Base-by-base conservation (phyloP, 2,888 invertebrate species). In the Cerceris rybyensis region DNA sequence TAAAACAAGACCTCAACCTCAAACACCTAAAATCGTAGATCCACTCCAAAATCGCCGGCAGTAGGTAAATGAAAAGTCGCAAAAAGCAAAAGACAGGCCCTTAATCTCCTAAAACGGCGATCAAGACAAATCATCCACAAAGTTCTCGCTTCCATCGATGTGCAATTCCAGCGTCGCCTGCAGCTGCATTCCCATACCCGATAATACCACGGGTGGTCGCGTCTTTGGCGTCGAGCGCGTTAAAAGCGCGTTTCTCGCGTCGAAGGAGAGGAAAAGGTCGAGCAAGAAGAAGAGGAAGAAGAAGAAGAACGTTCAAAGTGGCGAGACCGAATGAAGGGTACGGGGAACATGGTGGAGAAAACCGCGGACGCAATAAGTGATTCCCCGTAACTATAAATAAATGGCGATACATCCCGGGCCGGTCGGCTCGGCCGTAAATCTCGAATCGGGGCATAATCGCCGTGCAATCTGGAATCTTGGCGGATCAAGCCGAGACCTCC, bases 311-410 rank as follows among this genome's bases (percentile, higher is more conserved):
- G 46, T 6, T 28, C 28, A 46, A 13, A 17, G 61, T 14, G 39
- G 39, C 14, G n/a, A 41, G 11, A 43, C 9, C 16, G 70, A 39
- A 59, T 28, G 16, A 52, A 9, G 41, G 46, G 55, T n/a, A 17
- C 2, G 41, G 42, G 16, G 14, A 46, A 16, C 46, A 13, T 5
- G 50, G 16, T 42, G 46, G 8, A 16, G 39, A 65, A n/a, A 55
- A 54, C 42, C n/a, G 60, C 61, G 61, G 39, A 54, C 65, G 75
- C 61, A 70, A 78, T 75, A 70, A 83, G 78, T 76, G 86, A 88
- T 88, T 87, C 86, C 60, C 61, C 55, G 73, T 76, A 77, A 81
- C 86, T 86, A 88, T 88, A 88, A 88, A 89, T 88, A 89, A 88
- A 85, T 84, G 85, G 75, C 79, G 85, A 81, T 75, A 41, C 64